Conservation (phyloP, 2,113 vertebrate species). For the Eonycteris spelaea region DNA sequence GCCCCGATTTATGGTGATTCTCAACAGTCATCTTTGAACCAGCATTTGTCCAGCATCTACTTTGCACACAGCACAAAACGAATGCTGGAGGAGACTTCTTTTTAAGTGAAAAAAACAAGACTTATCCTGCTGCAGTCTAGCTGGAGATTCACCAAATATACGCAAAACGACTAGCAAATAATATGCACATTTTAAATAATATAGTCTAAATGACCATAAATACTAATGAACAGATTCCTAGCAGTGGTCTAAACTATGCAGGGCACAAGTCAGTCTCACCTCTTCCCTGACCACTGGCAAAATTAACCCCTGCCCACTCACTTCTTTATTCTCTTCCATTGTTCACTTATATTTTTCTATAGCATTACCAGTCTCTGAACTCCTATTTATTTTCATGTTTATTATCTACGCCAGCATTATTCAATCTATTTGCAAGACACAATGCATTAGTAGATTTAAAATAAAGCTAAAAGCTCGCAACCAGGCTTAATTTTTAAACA, state of each 20-base stretch:
- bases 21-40: background rate
- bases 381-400: background rate
- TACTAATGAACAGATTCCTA: background rate
- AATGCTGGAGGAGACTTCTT: background rate
- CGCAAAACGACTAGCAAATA: background rate
- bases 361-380: background rate
- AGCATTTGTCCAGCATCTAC: background rate
- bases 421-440: slow-evolving; percentile 5
- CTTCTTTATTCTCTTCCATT: background rate
- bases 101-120: background rate
- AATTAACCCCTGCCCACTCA: background rate
- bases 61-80: background rate
- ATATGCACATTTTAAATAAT: background rate
- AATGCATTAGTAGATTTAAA: background rate
- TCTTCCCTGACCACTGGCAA: background rate
- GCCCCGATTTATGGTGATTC: background rate
- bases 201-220: background rate
- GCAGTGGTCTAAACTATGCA: background rate
- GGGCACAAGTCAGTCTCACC: background rate
- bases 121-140: background rate
- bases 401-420: background rate
- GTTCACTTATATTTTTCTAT: background rate
- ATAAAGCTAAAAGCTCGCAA: background rate
- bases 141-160: background rate
- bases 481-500: background rate